Evolutionary conservation across 2,888 invertebrate genomes (phyloP), one percentile per base, ranked within the genome.

Genomic region (Caenorhabditis sinica): DNA sequence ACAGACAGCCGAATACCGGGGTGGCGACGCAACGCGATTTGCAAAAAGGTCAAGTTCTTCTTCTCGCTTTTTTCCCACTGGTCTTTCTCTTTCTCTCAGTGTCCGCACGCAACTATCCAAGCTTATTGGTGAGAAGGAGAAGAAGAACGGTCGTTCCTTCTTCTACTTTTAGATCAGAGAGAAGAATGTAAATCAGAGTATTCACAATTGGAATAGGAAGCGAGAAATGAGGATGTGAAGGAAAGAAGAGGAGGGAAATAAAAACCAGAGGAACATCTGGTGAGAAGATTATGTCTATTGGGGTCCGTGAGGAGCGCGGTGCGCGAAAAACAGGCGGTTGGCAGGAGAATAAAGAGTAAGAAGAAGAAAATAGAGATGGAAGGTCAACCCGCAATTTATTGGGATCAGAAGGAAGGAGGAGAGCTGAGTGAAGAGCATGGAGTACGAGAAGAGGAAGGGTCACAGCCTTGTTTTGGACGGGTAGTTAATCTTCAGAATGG

Each of bases 1-100:
- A 43, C 20, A 72, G 61, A 60, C 17, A 58, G 30, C 40, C 20
- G 36, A 25, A 23, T 69, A 51, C 49, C 45, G 74, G 74, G n/a
- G n/a, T n/a, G n/a, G 68, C 76, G 76, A 76, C 60, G 63, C 74
- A 51, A 74, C 49, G 33, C 58, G 76, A 76, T 76, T 76, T 58
- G 76, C 77, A 77, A 77, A 77, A 77, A 77, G 77, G 77, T 77
- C 77, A 77, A 77, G 77, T 77, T 77, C 75, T 63, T 63, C 63
- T 65, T 58, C 68, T 76, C 58, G 45, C 77, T 68, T 71, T 71
- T 63, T 71, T 53, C 53, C 23, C 25, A 25, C 60, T 23, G n/a
- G 36, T 53, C 65, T 25, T 4, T 73, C 65, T 53, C 40, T 28
- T 17, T 51, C 65, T 53, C 43, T 28, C n/a, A n/a, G 56, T 23